A percentile compares a stretch with the other conserved stretches of the same genome.
phyloP scores from a whole-genome alignment of 2,797 vertebrate species.

The Dicrostonyx torquatus region DNA sequence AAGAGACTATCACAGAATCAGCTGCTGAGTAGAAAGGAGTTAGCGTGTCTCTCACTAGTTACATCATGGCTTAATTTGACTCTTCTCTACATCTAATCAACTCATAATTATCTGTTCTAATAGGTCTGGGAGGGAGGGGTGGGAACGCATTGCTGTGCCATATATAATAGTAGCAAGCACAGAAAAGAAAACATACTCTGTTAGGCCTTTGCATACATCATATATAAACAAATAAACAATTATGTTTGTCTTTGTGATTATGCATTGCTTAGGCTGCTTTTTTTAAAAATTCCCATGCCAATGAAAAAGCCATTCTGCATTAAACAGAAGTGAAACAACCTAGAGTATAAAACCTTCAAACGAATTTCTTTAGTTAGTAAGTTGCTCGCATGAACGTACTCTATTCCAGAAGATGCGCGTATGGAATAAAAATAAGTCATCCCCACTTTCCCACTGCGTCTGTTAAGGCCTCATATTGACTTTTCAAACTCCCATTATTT shows the following conservation, averaged over 20 bases:
- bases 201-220: slow-evolving; percentile 10
- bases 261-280: slow-evolving; percentile 44
- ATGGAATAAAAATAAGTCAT: not conserved
- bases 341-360: slow-evolving; percentile 15
- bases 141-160: not conserved
- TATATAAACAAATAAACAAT: slow-evolving; percentile 25
- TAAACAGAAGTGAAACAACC: not conserved
- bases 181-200: slow-evolving; percentile 18
- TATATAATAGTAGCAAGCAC: not conserved
- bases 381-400: not conserved
- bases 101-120: slow-evolving; percentile 63
- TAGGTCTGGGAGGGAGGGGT: slow-evolving; percentile 49
- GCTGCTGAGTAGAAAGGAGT: slow-evolving; percentile 50
- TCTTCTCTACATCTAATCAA: not conserved
- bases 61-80: slow-evolving; percentile 53
- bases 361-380: slow-evolving; percentile 3
- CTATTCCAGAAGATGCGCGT: not conserved
- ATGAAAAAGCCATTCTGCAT: not conserved
- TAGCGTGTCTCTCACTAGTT: not conserved
- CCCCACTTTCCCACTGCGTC: not conserved
- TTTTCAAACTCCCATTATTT: rapidly evolving
- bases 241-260: slow-evolving; percentile 67
- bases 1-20: slow-evolving; percentile 57
- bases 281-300: not conserved
- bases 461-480: not conserved